phyloP scores from a whole-genome alignment of 1,140 invertebrate species.

The Eurosta solidaginis region DNA sequence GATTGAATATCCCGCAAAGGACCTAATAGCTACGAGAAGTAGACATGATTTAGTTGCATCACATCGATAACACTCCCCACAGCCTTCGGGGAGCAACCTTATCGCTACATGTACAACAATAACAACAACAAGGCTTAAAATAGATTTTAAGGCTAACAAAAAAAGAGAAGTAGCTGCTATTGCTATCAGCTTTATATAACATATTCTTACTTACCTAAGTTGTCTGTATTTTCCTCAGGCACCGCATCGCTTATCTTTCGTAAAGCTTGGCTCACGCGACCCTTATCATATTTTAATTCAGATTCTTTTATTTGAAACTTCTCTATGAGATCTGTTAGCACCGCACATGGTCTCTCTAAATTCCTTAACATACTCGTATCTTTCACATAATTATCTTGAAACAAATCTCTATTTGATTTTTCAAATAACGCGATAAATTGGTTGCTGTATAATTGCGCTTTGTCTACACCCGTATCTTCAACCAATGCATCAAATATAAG shows the following conservation, averaged over 20 bases:
- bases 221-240: background rate
- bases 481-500: constrained; percentile 35
- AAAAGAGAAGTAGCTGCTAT: no score
- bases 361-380: background rate
- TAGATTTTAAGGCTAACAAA: no score
- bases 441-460: constrained; percentile 35
- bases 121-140: no score
- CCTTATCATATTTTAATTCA: constrained; percentile 33
- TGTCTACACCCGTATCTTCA: constrained; percentile 31
- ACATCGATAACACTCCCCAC: no score
- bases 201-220: background rate
- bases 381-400: constrained; percentile 31
- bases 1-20: no score
- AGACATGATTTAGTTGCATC: no score
- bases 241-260: constrained; percentile 10
- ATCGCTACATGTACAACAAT: no score
- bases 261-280: constrained; percentile 1
- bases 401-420: constrained; percentile 34
- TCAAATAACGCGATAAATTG: constrained; percentile 43
- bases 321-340: constrained; percentile 45
- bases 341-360: constrained; percentile 38
- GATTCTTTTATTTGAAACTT: constrained; percentile 41
- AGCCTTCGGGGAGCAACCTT: no score
- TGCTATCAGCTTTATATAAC: background rate
- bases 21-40: no score